Base-by-base conservation (phyloP, 2,113 vertebrate genomes). In the Carollia perspicillata region DNA sequence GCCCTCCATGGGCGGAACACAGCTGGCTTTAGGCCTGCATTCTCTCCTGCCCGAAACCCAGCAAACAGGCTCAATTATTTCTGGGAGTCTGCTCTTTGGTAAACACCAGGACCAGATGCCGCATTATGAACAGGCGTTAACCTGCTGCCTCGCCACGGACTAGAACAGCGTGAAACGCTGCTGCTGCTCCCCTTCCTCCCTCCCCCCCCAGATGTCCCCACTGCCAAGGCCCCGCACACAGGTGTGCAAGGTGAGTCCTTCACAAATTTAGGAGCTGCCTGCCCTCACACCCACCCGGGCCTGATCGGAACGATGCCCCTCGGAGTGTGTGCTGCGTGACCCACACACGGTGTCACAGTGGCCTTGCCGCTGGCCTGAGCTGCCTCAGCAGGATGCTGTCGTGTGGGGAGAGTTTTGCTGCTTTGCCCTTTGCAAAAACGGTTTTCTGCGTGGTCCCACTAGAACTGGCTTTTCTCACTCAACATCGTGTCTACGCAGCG, bases 401-500 rank as follows among this genome's bases (percentile, higher is more conserved):
- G 74, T 42, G 1, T 47, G 1, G 11, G 28, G 20, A 44, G 18
- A 47, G 2, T 17, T 72, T 51, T 40, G 35, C 12, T 85, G 53
- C 5, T 81, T 55, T 51, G 18, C 51, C 0, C 4, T 47, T 65
- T 65, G 68, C 1, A 12, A 49, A 60, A 65, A 72, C 66, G 18
- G 20, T 84, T 79, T 77, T 77, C 18, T 35, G 13, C 18, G 53
- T 23, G n/a, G 22, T 53, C 14, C 53, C 90, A 17, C 2, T 37
- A 37, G 17, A 13, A 35, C 8, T 20, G 42, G 22, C 16, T 85
- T 71, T 90, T 30, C 60, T 14, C 60, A 2, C 60, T 5, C 28
- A 30, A 5, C 28, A 1, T 30, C 2, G 1, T 0, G 60, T 63
- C 68, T 7, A 12, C 13, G 22, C 53, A 0, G 30, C 23, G 18